A percentile compares a stretch with the other conserved stretches of the same genome.
Evolutionary conservation across 2,888 invertebrate genomes (phyloP).

Genomic region (Netelia melanura): DNA sequence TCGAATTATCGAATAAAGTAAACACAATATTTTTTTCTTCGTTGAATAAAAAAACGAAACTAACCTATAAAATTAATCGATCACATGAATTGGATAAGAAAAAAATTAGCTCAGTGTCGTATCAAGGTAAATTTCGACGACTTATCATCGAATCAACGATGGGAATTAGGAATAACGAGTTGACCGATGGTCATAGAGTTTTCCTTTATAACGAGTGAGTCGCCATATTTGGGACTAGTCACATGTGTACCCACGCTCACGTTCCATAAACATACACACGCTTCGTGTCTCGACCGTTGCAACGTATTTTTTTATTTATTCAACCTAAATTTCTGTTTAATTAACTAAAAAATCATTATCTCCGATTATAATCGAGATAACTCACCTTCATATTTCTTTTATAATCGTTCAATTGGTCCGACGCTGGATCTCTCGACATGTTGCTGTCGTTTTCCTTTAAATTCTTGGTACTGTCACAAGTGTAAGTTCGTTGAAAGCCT

Average conservation of each 20-base stretch:
- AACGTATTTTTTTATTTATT: no score
- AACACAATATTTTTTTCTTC: no score
- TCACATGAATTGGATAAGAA: no score
- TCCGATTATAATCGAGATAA: neutral
- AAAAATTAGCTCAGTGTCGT: neutral
- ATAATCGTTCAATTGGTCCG: conserved; percentile 88
- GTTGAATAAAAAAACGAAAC: no score
- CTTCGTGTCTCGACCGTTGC: no score
- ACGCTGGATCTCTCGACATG: conserved; percentile 87
- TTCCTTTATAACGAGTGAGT: no score
- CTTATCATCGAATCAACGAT: neutral
- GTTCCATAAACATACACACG: no score
- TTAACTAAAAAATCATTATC: neutral
- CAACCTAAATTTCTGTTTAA: neutral
- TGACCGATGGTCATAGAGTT: neutral
- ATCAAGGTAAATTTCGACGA: neutral
- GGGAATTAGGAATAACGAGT: neutral
- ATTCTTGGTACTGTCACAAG: conserved; percentile 12
- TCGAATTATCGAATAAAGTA: neutral
- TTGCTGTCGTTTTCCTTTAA: conserved; percentile 50
- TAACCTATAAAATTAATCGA: no score
- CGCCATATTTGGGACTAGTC: no score
- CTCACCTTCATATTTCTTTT: conserved; percentile 87
- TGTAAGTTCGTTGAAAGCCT: conserved; percentile 17
- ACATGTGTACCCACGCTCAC: no score